A percentile compares a stretch with the other conserved stretches of the same genome.
phyloP scores from a whole-genome alignment of 2,113 vertebrate genomes.

The Amphiprion ocellaris region DNA sequence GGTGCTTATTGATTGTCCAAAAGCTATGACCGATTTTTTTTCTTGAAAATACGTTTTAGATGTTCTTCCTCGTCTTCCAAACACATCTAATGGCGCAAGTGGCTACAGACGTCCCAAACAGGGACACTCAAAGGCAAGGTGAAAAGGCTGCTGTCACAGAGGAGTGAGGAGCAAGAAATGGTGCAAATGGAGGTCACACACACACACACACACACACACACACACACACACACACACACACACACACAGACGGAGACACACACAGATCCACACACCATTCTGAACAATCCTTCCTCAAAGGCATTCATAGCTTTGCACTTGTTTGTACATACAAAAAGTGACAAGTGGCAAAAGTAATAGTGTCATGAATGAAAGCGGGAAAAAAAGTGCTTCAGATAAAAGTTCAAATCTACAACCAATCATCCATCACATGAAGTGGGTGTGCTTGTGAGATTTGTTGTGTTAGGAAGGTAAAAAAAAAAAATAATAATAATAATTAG shows the following conservation, averaged over 20 bases:
- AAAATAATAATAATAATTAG: background rate
- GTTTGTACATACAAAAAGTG: constrained; percentile 7
- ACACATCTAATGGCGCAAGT: background rate
- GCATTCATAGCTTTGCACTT: constrained; percentile 1
- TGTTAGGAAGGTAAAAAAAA: background rate
- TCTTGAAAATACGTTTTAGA: background rate
- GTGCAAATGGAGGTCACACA: background rate
- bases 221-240: too few relatives aligned
- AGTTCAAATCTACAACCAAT: background rate
- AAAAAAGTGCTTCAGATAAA: background rate
- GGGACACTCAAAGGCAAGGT: too few relatives aligned
- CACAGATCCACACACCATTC: background rate
- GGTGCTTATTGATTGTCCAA: background rate
- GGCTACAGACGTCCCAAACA: too few relatives aligned
- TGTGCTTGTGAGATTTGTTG: background rate
- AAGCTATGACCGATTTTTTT: background rate
- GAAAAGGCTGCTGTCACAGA: background rate
- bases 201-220: background rate
- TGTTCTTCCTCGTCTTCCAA: background rate
- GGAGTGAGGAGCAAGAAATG: constrained; percentile 3
- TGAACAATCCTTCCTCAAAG: constrained; percentile 12
- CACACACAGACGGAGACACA: too few relatives aligned
- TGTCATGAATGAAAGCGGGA: background rate
- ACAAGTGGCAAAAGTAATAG: background rate
- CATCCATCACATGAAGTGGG: background rate